Evolutionary conservation across 2,797 vertebrate species (phyloP), one percentile per base, ranked within the genome.

Genomic region (Gambelia wislizenii): DNA sequence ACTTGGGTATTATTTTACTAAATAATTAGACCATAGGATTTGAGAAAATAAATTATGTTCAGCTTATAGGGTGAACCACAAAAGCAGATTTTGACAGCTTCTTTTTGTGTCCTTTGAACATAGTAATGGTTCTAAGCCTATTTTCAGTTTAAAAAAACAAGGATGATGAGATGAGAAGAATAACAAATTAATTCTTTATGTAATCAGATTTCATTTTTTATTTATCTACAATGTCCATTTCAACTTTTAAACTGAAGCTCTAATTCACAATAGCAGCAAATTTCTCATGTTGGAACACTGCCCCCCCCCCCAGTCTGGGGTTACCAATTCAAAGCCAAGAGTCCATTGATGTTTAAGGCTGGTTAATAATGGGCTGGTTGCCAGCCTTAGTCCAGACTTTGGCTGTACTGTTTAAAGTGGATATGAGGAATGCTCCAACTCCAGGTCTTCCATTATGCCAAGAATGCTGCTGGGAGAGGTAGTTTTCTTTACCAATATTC

Each of bases 1-100:
- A 33, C 87, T 89, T 54, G 44, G 47, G 42, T 84, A 89, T 92
- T 94, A 59, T 67, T 61, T 89, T 89, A 79, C 61, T 92, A 92
- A 96, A 92, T 52, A 88, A 87, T 79, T 85, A 85, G 56, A 89
- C 89, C 89, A 93, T 59, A 36, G 89, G 83, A 93, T 94, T 95
- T 94, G 77, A 89, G 56, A 90, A 89, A 93, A 92, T 30, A 74
- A 93, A 89, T 90, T 1, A 56, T 91, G 90, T 70, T 93, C 85
- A 72, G 87, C 25, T 92, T 78, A 90, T 20, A 91, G 72, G 44
- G 83, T 92, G 87, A 94, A 89, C 14, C 52, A 80, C 83, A 89
- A 85, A 83, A 87, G 67, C 85, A 89, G 52, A 91, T 87, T 89
- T 16, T 44, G 86, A 22, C 70, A 74, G 59, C 47, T 54, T 81